Evolutionary conservation across 92 coral and sea anemone genomes (phyloP).

Genomic region (Parazoanthus atlanticus): DNA sequence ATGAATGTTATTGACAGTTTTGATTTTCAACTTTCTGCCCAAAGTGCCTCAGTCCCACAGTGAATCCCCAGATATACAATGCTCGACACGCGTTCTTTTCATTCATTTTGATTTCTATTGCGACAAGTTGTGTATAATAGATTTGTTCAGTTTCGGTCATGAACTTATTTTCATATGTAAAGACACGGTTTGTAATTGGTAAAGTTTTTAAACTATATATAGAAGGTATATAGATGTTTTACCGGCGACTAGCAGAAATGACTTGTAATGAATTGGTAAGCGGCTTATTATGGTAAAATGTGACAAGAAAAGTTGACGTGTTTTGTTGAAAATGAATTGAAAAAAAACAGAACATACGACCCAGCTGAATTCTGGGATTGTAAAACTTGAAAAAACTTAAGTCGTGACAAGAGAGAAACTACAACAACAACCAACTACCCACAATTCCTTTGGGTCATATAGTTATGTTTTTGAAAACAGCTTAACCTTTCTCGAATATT

Average conservation of each 20-base stretch:
- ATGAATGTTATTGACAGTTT: no score
- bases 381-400: not conserved
- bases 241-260: not conserved
- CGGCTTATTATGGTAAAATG: not conserved
- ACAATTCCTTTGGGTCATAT: not conserved
- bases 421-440: not conserved
- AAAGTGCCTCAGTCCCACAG: no score
- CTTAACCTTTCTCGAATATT: not conserved
- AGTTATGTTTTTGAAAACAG: not conserved
- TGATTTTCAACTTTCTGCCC: no score
- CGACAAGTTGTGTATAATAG: not conserved
- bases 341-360: not conserved
- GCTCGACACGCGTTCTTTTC: not conserved
- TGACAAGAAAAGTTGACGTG: not conserved
- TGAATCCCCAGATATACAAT: not conserved
- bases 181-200: not conserved
- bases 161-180: not conserved
- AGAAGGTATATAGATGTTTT: slow-evolving; percentile 8
- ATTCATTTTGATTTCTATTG: not conserved
- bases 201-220: slow-evolving; percentile 4
- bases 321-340: not conserved
- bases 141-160: not conserved
- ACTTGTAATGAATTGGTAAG: not conserved
- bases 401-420: no score
- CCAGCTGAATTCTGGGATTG: not conserved